phyloP scores from a whole-genome alignment of 1,140 invertebrate genomes.

The Drosophila repleta region DNA sequence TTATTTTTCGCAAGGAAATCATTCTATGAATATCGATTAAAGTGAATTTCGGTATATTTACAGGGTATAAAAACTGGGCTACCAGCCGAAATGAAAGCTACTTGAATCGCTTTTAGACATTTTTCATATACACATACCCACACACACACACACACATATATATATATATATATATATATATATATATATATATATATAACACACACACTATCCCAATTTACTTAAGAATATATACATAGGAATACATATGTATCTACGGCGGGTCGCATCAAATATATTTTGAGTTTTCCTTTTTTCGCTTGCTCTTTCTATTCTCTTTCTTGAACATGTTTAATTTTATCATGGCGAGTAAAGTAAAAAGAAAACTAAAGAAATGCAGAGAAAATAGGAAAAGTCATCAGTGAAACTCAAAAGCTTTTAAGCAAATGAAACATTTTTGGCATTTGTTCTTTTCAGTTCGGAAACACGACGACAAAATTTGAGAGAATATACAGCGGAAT shows the following conservation, averaged over 20 bases:
- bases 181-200: not conserved
- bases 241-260: not conserved
- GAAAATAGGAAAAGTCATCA: conserved; percentile 40
- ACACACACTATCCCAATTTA: not conserved
- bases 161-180: not conserved
- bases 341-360: conserved; percentile 31
- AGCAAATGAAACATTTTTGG: conserved; percentile 71
- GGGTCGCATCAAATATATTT: conserved; percentile 57
- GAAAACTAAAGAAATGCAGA: conserved; percentile 43
- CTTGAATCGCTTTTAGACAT: conserved; percentile 71
- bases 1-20: too few species aligned
- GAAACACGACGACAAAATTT: too few species aligned
- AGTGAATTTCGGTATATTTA: not conserved
- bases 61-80: conserved; percentile 22
- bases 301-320: conserved; percentile 4
- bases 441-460: conserved; percentile 14
- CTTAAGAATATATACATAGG: not conserved
- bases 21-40: too few species aligned
- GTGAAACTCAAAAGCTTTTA: conserved; percentile 69
- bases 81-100: conserved; percentile 67
- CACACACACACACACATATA: conserved; percentile 12
- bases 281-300: conserved; percentile 62
- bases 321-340: conserved; percentile 66
- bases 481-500: too few species aligned
- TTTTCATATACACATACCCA: conserved; percentile 53